Evolutionary conservation across 2,797 vertebrate genomes (phyloP).

Genomic region (Sebastes matsubarae): DNA sequence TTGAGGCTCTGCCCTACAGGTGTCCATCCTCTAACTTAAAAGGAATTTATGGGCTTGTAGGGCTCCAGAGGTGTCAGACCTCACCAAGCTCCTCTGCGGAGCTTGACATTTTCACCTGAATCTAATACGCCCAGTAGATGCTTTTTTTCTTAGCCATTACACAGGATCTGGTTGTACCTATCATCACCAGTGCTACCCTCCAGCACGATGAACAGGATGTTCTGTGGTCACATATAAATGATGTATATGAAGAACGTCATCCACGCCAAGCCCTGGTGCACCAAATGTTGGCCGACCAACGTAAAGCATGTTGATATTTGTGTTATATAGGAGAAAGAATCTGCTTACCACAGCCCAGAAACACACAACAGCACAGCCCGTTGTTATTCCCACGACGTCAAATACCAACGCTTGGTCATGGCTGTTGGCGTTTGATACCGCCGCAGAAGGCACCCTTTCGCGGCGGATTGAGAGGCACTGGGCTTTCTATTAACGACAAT

Average conservation of each 20-base stretch:
- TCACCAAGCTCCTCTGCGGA: conserved; percentile 35
- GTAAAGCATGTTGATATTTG: background rate
- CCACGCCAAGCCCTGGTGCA: background rate
- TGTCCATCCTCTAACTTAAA: conserved; percentile 77
- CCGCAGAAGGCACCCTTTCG: too few relatives aligned
- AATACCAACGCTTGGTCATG: too few relatives aligned
- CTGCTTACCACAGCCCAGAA: background rate
- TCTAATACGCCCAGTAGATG: background rate
- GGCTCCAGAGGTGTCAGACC: conserved; percentile 47
- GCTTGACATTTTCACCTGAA: conserved; percentile 65
- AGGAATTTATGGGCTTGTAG: conserved; percentile 64
- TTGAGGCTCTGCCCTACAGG: conserved; percentile 74
- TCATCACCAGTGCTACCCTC: background rate
- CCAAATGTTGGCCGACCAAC: background rate
- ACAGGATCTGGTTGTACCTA: background rate
- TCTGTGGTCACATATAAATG: background rate
- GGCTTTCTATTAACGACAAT: too few relatives aligned
- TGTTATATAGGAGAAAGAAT: background rate
- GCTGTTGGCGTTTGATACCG: too few relatives aligned
- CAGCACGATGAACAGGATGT: background rate
- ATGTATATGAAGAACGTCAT: background rate
- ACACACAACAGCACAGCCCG: too few relatives aligned
- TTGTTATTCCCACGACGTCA: too few relatives aligned
- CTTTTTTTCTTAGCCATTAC: background rate
- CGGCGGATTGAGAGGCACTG: too few relatives aligned